Base-by-base conservation (phyloP, 1,140 invertebrate species). In the Physella acuta region DNA sequence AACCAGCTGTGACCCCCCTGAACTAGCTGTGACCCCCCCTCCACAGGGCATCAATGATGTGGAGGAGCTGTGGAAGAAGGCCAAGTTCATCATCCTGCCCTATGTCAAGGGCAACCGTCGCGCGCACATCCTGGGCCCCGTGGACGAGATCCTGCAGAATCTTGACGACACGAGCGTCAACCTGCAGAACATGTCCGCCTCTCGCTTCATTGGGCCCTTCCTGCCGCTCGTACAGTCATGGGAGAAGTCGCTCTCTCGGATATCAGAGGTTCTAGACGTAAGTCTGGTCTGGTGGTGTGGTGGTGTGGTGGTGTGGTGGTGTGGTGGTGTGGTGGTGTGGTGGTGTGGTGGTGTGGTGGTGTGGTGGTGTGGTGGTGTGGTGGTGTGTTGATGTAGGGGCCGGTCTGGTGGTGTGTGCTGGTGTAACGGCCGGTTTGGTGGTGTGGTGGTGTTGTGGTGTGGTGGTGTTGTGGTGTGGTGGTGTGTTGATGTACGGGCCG, bases 131-230 rank as follows among this genome's bases (percentile, higher is more conserved):
- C 85, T 95, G 34, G 92, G 92, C 33, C 86, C 91, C 0, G 88
- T 92, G 37, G 91, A 94, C 70, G 92, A 94, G 66, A 88, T 94
- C 36, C 87, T 90, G 59, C 89, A 90, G 80, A 86, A 90, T 11
- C 79, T 95, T 0, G 93, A 95, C 79, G 93, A 95, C 77, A 92
- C 94, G 75, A 89, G 90, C 53, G 91, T 94, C 89, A 92, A 91
- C 77, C 81, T 95, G 26, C 93, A 94, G 82, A 92, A 90, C 55
- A 94, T 95, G 91, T 90, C 91, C 11, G 91, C 91, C 0, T 94
- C 93, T 24, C 90, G 90, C 79, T 95, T 92, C 78, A 89, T 94
- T 64, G 92, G 92, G 0, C 93, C 93, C 14, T 95, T 95, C 84
- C 81, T 94, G 36, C 74, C 84, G 26, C 86, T 88, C 16, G 92